Percentiles rank a stretch among this genome's conserved stretches.
Evolutionary conservation across 2,797 vertebrate genomes (phyloP).

Genomic region (Leptoclinus maculatus): DNA sequence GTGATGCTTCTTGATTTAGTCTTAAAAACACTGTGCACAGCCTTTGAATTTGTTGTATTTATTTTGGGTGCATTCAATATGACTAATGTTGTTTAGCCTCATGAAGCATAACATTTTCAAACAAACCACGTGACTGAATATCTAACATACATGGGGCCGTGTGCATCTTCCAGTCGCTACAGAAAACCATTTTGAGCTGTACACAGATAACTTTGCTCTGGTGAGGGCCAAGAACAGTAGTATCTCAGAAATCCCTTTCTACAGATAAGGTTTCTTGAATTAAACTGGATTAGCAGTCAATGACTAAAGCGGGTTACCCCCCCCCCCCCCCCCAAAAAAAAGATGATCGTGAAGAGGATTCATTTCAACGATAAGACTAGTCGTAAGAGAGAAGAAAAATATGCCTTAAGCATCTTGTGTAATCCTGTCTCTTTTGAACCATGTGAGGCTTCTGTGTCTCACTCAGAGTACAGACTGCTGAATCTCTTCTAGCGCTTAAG

Average conservation of each 20-base stretch:
- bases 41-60: constrained; percentile 9
- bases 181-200: constrained; percentile 17
- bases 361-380: constrained; percentile 45
- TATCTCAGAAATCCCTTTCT: constrained; percentile 42
- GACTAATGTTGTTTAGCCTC: not conserved
- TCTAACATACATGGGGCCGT: not conserved
- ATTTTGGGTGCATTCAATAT: not conserved
- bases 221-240: constrained; percentile 13
- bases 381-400: constrained; percentile 20
- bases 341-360: constrained; percentile 27
- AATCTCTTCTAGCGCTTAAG: not conserved
- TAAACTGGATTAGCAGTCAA: constrained; percentile 50
- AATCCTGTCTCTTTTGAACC: constrained; percentile 28
- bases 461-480: not conserved
- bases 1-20: constrained; percentile 21
- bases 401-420: constrained; percentile 18
- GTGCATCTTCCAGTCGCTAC: not conserved
- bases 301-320: constrained; percentile 41
- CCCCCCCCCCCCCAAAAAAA: not conserved
- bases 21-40: not conserved
- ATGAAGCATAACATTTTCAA: not conserved
- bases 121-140: not conserved
- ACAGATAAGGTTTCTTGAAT: constrained; percentile 42
- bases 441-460: not conserved
- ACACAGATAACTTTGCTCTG: constrained; percentile 18